Evolutionary conservation across 2,113 vertebrate species (phyloP), one percentile per base, ranked within the genome.

Genomic region (Sisor rabdophorus): DNA sequence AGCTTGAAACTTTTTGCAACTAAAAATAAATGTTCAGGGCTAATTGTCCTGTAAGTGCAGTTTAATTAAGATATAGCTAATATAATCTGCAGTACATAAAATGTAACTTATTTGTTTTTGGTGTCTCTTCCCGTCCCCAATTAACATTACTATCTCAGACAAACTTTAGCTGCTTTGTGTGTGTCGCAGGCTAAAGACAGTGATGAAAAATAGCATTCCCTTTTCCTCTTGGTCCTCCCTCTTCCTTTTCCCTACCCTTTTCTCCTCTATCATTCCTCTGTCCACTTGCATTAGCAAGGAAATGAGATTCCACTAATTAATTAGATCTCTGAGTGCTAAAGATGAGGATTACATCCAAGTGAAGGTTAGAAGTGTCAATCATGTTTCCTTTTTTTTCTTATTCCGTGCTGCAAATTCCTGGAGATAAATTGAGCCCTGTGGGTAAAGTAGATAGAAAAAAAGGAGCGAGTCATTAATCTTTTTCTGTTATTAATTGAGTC

Each of bases 291-390:
- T 92, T 92, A 91, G 86, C 74, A 82, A 80, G 89, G 89, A 92
- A 92, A 93, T 93, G 89, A 93, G 90, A 91, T 91, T 88, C 83
- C 83, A 77, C 86, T 93, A 93, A 93, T 92, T 92, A 93, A 93
- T 93, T 90, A 90, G 87, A 92, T 88, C 85, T 89, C 83, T 60
- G 81, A 87, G 84, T 88, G 85, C 88, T 91, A 90, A 93, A 93
- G 89, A 92, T 89, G 85, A 88, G 88, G 88, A 93, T 94, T 92
- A 91, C 89, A 86, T 85, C 82, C 79, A 68, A 86, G 86, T 87
- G 89, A 91, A 90, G 84, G 87, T 91, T 82, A 87, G 85, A 85
- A 77, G 84, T 85, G 85, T 92, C 90, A 93, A 88, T 92, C 86
- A 91, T 71, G 81, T 30, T 81, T 63, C n/a, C n/a, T 84, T 75